phyloP scores from a whole-genome alignment of 2,113 vertebrate genomes.

The Notiomystis cincta region DNA sequence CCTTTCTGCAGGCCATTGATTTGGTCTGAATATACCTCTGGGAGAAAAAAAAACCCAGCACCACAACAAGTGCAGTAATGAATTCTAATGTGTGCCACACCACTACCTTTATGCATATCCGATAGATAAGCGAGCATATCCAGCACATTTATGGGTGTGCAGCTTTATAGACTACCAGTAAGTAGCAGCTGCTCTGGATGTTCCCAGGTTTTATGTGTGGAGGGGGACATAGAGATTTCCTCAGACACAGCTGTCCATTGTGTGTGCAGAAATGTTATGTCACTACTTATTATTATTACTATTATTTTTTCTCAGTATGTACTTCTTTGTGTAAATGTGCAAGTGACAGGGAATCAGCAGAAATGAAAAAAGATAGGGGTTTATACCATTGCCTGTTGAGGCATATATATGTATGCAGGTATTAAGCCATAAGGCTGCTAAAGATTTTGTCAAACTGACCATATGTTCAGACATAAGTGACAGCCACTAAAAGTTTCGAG shows the following conservation, averaged over 20 bases:
- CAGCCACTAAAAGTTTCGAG: not conserved
- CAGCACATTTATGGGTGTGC: not conserved
- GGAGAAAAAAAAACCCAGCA: not conserved
- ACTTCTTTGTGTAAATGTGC: not conserved
- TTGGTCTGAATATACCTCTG: not conserved
- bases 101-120: slow-evolving; percentile 1
- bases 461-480: not conserved
- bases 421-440: not conserved
- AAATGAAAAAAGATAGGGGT: not conserved
- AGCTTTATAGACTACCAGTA: not conserved
- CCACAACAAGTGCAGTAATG: not conserved
- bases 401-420: not conserved
- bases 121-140: not conserved
- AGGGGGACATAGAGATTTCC: not conserved
- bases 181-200: not conserved
- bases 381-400: not conserved
- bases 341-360: not conserved
- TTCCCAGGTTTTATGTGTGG: not conserved
- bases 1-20: not conserved
- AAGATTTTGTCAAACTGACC: not conserved
- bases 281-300: not conserved
- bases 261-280: not conserved
- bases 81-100: not conserved
- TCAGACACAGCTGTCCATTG: not conserved
- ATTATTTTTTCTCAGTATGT: not conserved